Percentiles rank a stretch among this genome's conserved stretches.
These are phyloP conservation scores for Euplexia lucipara DNA, from an alignment of 2,888 invertebrate genomes.

Conservation along the genomic window DNA sequence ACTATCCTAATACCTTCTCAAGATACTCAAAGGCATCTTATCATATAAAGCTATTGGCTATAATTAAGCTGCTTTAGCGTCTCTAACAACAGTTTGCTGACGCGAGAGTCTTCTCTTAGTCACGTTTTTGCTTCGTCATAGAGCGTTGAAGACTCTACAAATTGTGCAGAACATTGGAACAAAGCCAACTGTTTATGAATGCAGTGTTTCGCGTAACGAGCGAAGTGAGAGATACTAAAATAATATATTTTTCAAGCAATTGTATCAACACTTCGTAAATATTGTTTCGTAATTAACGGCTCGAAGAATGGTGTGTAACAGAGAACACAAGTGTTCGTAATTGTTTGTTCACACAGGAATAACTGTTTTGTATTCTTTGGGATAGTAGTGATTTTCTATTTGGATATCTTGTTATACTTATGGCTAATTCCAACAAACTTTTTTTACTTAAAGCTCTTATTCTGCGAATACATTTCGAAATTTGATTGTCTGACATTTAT, in stretches of 20 bases:
- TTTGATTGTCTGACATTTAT: too few species aligned
- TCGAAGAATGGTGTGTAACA: not conserved
- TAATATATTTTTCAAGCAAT: constrained; percentile 45
- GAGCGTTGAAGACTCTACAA: constrained; percentile 77
- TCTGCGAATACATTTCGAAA: too few species aligned
- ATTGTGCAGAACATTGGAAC: constrained; percentile 80
- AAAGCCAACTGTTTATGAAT: constrained; percentile 84
- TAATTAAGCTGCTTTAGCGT: constrained; percentile 64
- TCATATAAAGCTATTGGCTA: constrained; percentile 53
- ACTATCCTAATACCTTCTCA: constrained; percentile 34
- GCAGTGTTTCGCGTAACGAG: constrained; percentile 83
- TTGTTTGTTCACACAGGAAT: not conserved
- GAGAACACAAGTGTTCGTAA: not conserved
- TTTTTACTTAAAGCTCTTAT: too few species aligned
- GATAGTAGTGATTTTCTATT: not conserved
- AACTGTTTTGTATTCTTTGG: not conserved
- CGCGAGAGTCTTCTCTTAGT: constrained; percentile 72
- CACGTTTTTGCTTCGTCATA: constrained; percentile 83
- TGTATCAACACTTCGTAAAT: constrained; percentile 47
- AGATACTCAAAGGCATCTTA: constrained; percentile 41
- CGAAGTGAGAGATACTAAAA: constrained; percentile 72
- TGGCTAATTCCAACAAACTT: too few species aligned
- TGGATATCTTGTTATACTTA: too few species aligned
- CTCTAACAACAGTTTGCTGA: constrained; percentile 65
- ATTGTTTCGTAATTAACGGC: constrained; percentile 40